A percentile compares a stretch with the other conserved stretches of the same genome.
phyloP scores from a whole-genome alignment of 2,113 vertebrate species.

The Melospiza melodia region DNA sequence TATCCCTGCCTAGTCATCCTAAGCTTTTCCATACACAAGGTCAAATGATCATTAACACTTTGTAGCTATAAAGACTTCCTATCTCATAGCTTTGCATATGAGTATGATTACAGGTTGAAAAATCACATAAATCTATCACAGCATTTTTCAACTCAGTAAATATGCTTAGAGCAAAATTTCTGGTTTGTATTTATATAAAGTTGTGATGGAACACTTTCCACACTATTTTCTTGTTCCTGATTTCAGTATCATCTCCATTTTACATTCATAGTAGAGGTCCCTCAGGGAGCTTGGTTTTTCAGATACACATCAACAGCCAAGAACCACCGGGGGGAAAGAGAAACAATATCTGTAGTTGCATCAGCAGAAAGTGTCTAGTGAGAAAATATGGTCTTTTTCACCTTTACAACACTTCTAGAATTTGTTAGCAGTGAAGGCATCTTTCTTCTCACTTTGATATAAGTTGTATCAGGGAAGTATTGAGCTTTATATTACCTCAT shows the following conservation, averaged over 20 bases:
- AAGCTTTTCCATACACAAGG: background rate
- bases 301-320: rapidly evolving
- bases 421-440: background rate
- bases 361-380: background rate
- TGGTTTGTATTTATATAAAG: background rate
- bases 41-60: background rate
- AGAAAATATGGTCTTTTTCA: background rate
- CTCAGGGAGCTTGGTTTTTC: background rate
- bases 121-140: background rate
- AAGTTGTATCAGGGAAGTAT: background rate
- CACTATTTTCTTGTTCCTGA: background rate
- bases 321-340: background rate
- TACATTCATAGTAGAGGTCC: background rate
- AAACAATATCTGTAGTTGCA: background rate
- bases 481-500: background rate
- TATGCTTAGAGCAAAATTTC: background rate
- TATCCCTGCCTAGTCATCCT: background rate
- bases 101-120: background rate
- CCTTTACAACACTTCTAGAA: background rate
- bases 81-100: background rate
- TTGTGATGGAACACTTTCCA: background rate
- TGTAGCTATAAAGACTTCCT: background rate
- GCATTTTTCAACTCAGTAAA: background rate
- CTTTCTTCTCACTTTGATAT: background rate
- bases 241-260: background rate